Evolutionary conservation across 2,888 invertebrate species (phyloP).

Genomic region (Dinocampus coccinellae): DNA sequence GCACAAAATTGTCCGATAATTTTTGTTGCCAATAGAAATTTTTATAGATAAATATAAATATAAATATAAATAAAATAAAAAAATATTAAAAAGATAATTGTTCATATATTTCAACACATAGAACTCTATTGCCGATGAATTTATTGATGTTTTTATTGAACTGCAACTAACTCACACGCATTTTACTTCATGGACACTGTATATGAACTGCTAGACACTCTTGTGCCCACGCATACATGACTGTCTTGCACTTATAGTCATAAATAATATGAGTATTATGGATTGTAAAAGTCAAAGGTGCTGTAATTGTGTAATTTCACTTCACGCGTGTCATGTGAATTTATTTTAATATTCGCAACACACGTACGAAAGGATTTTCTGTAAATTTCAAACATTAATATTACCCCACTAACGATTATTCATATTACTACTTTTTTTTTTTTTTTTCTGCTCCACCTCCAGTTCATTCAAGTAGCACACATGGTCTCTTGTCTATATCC

Average conservation of each 20-base stretch:
- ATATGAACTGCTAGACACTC: slow-evolving; percentile 1
- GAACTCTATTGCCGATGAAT: slow-evolving; percentile 5
- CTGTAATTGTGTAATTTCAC: slow-evolving; percentile 36
- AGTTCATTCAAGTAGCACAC: neutral
- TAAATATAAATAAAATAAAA: slow-evolving; percentile 5
- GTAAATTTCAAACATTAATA: neutral
- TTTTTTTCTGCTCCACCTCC: neutral
- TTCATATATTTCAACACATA: slow-evolving; percentile 28
- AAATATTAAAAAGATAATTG: slow-evolving; percentile 1
- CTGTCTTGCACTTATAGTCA: slow-evolving; percentile 28
- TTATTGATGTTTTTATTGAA: slow-evolving; percentile 25
- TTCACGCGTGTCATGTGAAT: slow-evolving; percentile 22
- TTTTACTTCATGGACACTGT: neutral
- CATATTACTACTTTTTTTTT: slow-evolving; percentile 1
- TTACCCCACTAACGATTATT: neutral
- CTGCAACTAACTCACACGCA: slow-evolving; percentile 10
- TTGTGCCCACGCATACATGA: slow-evolving; percentile 29
- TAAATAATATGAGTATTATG: slow-evolving; percentile 37
- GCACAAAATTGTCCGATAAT: neutral
- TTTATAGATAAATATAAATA: neutral
- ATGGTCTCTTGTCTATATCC: slow-evolving; percentile 2
- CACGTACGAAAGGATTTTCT: slow-evolving; percentile 27
- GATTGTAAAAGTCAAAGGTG: slow-evolving; percentile 40
- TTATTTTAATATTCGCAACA: slow-evolving; percentile 19
- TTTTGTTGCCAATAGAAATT: neutral